Conservation (phyloP, 2,797 vertebrate species). For the Aeoliscus strigatus region DNA sequence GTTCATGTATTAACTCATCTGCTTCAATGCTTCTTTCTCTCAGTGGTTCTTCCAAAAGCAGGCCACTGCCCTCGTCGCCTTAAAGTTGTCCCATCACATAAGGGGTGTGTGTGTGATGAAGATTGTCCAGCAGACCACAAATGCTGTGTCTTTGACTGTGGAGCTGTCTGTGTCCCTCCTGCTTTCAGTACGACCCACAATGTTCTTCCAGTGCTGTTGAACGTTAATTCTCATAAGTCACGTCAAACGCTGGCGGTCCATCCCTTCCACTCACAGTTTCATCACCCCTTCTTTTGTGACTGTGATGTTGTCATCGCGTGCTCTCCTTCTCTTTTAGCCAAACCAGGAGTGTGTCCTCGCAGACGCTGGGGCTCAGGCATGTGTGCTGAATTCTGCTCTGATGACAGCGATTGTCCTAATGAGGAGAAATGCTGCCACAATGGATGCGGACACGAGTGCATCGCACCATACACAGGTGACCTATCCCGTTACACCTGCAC, state of each 20-base stretch:
- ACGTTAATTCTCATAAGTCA: conserved; percentile 8
- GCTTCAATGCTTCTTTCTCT: conserved; percentile 14
- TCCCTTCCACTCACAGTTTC: conserved; percentile 2
- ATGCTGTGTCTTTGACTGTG: conserved; percentile 66
- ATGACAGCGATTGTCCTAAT: conserved; percentile 66
- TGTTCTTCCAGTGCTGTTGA: conserved; percentile 5
- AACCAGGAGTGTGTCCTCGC: conserved; percentile 68
- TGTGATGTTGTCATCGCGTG: background rate
- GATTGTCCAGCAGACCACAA: conserved; percentile 61
- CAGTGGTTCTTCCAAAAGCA: conserved; percentile 36
- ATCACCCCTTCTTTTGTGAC: background rate
- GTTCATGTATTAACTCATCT: conserved; percentile 14
- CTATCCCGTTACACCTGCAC: background rate
- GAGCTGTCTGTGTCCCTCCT: conserved; percentile 65
- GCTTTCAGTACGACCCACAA: conserved; percentile 57
- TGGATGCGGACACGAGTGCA: conserved; percentile 71
- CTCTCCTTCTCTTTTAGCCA: conserved; percentile 52
- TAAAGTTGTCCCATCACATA: conserved; percentile 53
- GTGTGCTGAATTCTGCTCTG: conserved; percentile 62
- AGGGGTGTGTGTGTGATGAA: conserved; percentile 59
- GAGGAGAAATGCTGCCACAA: conserved; percentile 75
- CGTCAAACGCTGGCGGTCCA: conserved; percentile 1
- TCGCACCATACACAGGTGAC: conserved; percentile 62
- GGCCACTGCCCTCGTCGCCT: conserved; percentile 59
- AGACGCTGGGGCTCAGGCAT: conserved; percentile 33